phyloP scores from a whole-genome alignment of 2,888 invertebrate genomes.

The Sepioteuthis lessoniana region DNA sequence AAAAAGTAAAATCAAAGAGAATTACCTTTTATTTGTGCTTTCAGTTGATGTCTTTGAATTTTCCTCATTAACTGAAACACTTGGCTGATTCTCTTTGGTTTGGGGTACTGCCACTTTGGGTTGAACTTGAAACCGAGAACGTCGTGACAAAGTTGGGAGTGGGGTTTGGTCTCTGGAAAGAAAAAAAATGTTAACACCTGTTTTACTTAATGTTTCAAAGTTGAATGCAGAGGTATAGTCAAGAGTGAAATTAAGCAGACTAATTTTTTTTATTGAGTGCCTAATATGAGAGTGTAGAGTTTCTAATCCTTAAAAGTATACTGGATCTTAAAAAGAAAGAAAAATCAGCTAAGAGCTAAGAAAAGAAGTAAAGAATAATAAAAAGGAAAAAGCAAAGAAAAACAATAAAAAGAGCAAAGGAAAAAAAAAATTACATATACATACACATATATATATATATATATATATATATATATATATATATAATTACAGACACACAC shows the following conservation, averaged over 20 bases:
- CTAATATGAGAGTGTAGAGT: background rate
- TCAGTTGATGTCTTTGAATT: background rate
- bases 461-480: no score
- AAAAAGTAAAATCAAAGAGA: background rate
- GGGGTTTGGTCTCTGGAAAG: background rate
- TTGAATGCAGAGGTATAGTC: background rate
- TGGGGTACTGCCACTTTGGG: background rate
- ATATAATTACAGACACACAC: no score
- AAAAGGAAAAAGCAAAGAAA: no score
- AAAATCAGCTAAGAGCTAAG: no score
- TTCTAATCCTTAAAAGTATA: background rate
- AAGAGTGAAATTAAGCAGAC: background rate
- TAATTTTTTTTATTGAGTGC: background rate
- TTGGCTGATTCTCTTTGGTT: background rate
- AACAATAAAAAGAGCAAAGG: no score
- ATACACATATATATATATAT: no score
- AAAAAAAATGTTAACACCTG: background rate
- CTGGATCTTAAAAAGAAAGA: no score
- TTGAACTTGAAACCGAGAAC: conserved; percentile 24
- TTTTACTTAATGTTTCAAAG: background rate
- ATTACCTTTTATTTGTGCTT: background rate
- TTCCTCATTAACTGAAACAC: background rate
- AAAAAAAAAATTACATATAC: no score
- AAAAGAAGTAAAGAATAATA: no score
- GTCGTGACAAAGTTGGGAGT: background rate